These are phyloP conservation scores for Phrynocephalus vlangalii DNA, from an alignment of 2,797 vertebrate genomes.

Conservation along the genomic window DNA sequence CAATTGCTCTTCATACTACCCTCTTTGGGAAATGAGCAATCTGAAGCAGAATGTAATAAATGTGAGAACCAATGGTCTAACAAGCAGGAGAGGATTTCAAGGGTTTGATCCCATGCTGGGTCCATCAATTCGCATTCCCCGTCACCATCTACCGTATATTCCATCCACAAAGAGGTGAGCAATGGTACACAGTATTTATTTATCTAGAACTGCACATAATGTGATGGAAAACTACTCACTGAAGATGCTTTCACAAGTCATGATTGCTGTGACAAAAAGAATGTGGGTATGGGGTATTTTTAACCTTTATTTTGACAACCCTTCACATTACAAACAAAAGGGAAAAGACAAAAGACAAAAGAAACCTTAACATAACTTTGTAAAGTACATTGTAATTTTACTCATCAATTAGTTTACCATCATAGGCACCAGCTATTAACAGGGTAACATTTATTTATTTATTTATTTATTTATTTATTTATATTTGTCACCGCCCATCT, in stretches of 20 bases:
- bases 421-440: too few species aligned
- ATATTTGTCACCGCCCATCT: too few species aligned
- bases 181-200: not conserved
- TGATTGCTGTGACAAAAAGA: not conserved
- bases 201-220: not conserved
- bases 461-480: too few species aligned
- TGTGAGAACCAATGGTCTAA: not conserved
- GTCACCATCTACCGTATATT: not conserved
- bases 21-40: slow-evolving; percentile 16
- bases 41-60: not conserved
- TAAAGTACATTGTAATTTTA: too few species aligned
- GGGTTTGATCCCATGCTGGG: not conserved
- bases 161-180: slow-evolving; percentile 17
- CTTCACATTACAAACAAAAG: too few species aligned
- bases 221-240: not conserved
- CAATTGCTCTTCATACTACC: slow-evolving; percentile 5
- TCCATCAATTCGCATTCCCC: not conserved
- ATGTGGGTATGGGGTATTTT: not conserved
- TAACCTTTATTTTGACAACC: too few species aligned
- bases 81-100: not conserved
- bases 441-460: too few species aligned
- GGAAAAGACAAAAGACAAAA: too few species aligned
- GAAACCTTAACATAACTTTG: too few species aligned
- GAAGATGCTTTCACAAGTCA: not conserved
- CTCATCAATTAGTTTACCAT: too few species aligned